Base-by-base conservation (phyloP, 2,113 vertebrate species). In the Dipodomys stephensi region DNA sequence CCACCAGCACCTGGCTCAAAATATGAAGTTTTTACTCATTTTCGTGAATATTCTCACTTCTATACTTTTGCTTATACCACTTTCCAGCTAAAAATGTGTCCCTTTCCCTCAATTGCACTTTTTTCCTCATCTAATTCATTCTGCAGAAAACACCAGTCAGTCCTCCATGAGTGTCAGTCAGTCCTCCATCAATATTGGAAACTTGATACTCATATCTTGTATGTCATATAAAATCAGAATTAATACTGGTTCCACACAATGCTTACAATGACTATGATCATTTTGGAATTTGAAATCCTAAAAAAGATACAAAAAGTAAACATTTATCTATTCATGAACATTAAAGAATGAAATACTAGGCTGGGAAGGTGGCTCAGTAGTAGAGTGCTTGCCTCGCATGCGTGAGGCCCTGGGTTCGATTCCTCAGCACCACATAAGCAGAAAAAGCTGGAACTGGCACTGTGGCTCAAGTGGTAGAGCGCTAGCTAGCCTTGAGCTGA, bases 221-320 rank as follows among this genome's bases (percentile, higher is more conserved):
- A 39, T 39, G 39, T 93, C 49, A 69, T 9, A 69, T 74, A 87
- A 91, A 94, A 92, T 53, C 64, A 69, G 89, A 89, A 89, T 19
- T 44, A 62, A 71, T 22, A 78, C 25, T 76, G n/a, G 83, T 78
- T 77, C 79, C 46, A 84, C 39, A 44, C 88, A 74, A 87, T 73
- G 28, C n/a, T 73, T 74, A 77, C n/a, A 71, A 81, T 27, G 28
- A 89, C 64, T 71, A 0, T 44, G 49, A 32, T 19, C 74, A 64
- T 60, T 74, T 32, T 80, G 4, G 46, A 65, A 83, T 74, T 0
- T 79, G 22, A 64, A 65, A 67, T 22, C 35, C 71, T 90, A 79
- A 87, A 72, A 85, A 76, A 49, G 6, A 39, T 7, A 82, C 2
- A 44, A 35, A 39, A 83, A 74, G n/a, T 25, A 74, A 44, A 80